Evolutionary conservation across 1,140 invertebrate genomes (phyloP), one percentile per base, ranked within the genome.

Genomic region (Drosophila kurseongensis): DNA sequence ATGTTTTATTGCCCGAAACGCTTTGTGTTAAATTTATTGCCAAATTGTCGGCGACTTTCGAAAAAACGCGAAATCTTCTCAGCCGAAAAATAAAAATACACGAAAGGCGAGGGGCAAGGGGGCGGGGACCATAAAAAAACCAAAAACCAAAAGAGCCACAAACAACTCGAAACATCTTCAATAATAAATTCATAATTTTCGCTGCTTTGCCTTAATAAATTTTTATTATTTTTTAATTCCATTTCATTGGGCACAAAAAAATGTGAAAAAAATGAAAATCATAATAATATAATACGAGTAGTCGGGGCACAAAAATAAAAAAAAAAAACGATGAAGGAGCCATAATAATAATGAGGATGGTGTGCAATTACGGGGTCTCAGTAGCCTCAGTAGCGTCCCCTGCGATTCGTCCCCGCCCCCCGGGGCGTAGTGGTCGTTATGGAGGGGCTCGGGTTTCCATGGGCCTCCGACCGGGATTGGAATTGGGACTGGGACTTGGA

Each of bases 211-310:
- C 84, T 88, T 83, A 83, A 88, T 88, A 89, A 69, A 89, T 88
- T 83, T 88, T 88, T 88, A 88, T 89, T 89, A 79, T 88, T 89
- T 88, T 88, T 88, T 88, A 88, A 88, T 88, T 76, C 80, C 62
- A 69, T 65, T 83, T 80, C 57, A 80, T 69, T 83, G 72, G 66
- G 66, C 61, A 65, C 61, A 67, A 50, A 48, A 52, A 54, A 59
- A 59, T 38, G 57, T 16, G 44, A 14, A 78, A 57, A 57, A 51
- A 62, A 57, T 32, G 42, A 58, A 71, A 79, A 48, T 71, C 73
- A 75, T 88, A 75, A 86, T 75, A 88, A 75, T 82, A 82, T 74
- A 75, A 80, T 56, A 67, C 55, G 63, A 74, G 67, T 73, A 69
- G 55, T 60, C 45, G 62, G 38, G 48, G 54, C 42, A 44, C 50